These are phyloP conservation scores for Agrenia bidenticulata DNA, from an alignment of 2,888 invertebrate species.

Conservation along the genomic window DNA sequence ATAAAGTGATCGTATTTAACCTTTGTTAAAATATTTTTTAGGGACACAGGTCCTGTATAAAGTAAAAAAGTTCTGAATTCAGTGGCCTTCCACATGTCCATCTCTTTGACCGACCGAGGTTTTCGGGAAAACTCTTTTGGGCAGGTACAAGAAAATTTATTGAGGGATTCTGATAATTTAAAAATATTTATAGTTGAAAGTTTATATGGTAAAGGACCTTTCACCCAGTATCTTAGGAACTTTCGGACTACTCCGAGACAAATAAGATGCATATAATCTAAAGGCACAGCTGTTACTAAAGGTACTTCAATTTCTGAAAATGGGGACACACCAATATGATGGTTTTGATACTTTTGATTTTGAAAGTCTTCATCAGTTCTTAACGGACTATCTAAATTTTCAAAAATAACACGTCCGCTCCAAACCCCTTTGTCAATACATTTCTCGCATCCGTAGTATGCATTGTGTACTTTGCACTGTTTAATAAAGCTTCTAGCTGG, in stretches of 20 bases:
- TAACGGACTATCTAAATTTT: not conserved
- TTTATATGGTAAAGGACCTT: constrained; percentile 8
- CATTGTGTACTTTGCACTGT: not conserved
- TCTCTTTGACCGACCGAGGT: constrained; percentile 44
- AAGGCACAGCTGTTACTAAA: constrained; percentile 23
- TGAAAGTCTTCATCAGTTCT: constrained; percentile 31
- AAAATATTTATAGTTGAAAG: not conserved
- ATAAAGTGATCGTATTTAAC: constrained; percentile 23
- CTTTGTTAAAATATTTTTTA: constrained; percentile 30
- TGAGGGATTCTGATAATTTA: not conserved
- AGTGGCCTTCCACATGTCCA: constrained; percentile 52
- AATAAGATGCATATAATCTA: constrained; percentile 38
- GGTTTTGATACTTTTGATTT: constrained; percentile 20
- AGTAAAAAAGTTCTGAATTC: constrained; percentile 51
- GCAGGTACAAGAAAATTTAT: not conserved
- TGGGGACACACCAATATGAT: constrained; percentile 35
- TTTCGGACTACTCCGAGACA: constrained; percentile 34
- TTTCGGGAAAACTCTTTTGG: constrained; percentile 49
- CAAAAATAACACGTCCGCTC: not conserved
- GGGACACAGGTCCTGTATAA: constrained; percentile 49
- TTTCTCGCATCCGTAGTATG: constrained; percentile 13
- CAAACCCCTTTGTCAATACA: not conserved
- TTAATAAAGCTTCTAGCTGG: constrained; percentile 8
- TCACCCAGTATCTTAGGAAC: constrained; percentile 17
- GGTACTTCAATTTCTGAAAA: constrained; percentile 20